These are phyloP conservation scores for Portunus trituberculatus DNA, from an alignment of 1,140 invertebrate genomes.

Conservation along the genomic window DNA sequence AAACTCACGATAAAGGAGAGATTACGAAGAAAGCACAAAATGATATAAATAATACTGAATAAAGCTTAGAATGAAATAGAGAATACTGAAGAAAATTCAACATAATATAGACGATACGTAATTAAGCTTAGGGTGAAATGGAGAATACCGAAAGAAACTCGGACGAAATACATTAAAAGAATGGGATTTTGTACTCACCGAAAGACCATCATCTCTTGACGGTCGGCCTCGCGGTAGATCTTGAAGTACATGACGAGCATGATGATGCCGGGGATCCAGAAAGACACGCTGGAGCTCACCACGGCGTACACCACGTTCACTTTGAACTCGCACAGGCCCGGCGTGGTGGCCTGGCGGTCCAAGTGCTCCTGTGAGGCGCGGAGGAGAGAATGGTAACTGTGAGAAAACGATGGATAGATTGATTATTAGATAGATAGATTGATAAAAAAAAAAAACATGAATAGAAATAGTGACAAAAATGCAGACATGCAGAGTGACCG, in stretches of 20 bases:
- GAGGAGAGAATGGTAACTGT: background rate
- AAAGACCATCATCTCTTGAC: constrained; percentile 95
- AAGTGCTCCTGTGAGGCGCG: constrained; percentile 69
- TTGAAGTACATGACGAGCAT: constrained; percentile 97
- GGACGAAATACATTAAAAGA: background rate
- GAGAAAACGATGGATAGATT: background rate
- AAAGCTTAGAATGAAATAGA: background rate
- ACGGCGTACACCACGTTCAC: constrained; percentile 95
- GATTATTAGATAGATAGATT: background rate
- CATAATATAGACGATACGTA: background rate
- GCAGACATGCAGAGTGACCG: background rate
- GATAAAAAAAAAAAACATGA: background rate
- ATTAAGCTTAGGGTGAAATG: too few relatives aligned
- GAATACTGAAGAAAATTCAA: background rate
- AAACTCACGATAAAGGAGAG: background rate
- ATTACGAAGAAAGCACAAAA: background rate
- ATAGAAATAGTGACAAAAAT: background rate
- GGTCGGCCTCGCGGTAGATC: constrained; percentile 94
- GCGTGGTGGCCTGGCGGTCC: constrained; percentile 69
- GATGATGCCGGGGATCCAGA: constrained; percentile 96
- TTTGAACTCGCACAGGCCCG: constrained; percentile 85
- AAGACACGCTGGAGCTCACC: constrained; percentile 94
- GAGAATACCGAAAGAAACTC: background rate
- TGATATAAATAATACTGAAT: background rate
- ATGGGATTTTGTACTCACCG: constrained; percentile 82